A percentile compares a stretch with the other conserved stretches of the same genome.
Evolutionary conservation across 1,140 invertebrate genomes (phyloP).

Genomic region (Zaprionus inermis): DNA sequence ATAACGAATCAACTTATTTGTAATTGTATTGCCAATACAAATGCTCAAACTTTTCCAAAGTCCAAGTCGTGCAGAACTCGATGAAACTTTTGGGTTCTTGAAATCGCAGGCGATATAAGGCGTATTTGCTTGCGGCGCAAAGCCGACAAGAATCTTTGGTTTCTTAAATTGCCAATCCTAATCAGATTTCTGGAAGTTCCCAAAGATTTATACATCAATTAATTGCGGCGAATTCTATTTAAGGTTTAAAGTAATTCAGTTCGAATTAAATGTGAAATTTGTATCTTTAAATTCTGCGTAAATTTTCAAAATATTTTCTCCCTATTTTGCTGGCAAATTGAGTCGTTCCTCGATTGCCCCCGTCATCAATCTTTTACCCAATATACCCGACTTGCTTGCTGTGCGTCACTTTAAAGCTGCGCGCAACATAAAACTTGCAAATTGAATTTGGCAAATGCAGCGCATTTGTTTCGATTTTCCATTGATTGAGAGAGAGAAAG

Average conservation of each 20-base stretch:
- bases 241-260: too few species aligned
- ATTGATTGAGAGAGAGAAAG: constrained; percentile 61
- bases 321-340: neutral
- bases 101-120: neutral
- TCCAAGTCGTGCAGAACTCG: neutral
- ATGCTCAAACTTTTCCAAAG: constrained; percentile 18
- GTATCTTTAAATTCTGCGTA: neutral
- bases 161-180: too few species aligned
- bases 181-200: neutral
- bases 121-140: too few species aligned
- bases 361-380: constrained; percentile 22
- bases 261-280: too few species aligned
- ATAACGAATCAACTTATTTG: constrained; percentile 25
- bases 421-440: constrained; percentile 20
- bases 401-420: constrained; percentile 49
- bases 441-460: constrained; percentile 69
- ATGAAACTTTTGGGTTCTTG: neutral
- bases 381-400: constrained; percentile 7
- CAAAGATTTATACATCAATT: neutral
- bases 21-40: constrained; percentile 38
- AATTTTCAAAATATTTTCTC: neutral
- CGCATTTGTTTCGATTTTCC: constrained; percentile 64
- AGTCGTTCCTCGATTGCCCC: neutral
- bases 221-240: too few species aligned
- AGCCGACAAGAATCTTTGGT: too few species aligned